Evolutionary conservation across 2,797 vertebrate species (phyloP).

Genomic region (Falco peregrinus): DNA sequence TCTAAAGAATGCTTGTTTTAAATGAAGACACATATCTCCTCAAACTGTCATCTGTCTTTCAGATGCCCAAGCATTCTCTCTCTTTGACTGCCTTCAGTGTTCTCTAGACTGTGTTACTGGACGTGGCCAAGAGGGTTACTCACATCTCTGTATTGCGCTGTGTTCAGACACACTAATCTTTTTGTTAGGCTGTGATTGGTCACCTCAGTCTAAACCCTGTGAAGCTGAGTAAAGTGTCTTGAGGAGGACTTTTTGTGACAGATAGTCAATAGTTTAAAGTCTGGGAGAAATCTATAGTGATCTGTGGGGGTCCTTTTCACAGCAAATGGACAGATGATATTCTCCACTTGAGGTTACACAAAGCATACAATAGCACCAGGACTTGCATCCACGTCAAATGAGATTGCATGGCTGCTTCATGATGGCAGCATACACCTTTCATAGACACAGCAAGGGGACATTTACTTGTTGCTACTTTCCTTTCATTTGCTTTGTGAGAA

Average conservation of each 20-base stretch:
- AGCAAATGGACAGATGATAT: slow-evolving; percentile 1
- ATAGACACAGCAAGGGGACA: neutral
- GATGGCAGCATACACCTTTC: slow-evolving; percentile 47
- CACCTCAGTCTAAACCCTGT: slow-evolving; percentile 66
- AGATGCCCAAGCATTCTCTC: neutral
- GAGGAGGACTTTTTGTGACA: slow-evolving; percentile 56
- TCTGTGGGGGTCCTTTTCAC: neutral
- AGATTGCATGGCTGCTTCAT: neutral
- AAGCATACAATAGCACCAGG: neutral
- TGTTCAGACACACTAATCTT: slow-evolving; percentile 70
- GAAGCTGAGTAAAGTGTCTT: slow-evolving; percentile 62
- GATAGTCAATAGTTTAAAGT: slow-evolving; percentile 66
- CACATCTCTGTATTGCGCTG: slow-evolving; percentile 39
- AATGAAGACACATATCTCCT: neutral
- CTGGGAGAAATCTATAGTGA: slow-evolving; percentile 1
- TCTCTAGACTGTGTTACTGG: slow-evolving; percentile 67
- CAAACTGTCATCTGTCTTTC: slow-evolving; percentile 13
- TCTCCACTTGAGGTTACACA: neutral
- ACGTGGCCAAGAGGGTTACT: slow-evolving; percentile 74
- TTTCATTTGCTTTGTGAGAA: slow-evolving; percentile 38
- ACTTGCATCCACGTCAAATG: neutral
- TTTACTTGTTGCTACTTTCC: slow-evolving; percentile 17
- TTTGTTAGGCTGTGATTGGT: slow-evolving; percentile 68
- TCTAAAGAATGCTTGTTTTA: slow-evolving; percentile 58
- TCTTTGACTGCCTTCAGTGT: slow-evolving; percentile 51